A percentile compares a stretch with the other conserved stretches of the same genome.
Evolutionary conservation across 2,113 vertebrate genomes (phyloP).

Genomic region (Orcinus orca): DNA sequence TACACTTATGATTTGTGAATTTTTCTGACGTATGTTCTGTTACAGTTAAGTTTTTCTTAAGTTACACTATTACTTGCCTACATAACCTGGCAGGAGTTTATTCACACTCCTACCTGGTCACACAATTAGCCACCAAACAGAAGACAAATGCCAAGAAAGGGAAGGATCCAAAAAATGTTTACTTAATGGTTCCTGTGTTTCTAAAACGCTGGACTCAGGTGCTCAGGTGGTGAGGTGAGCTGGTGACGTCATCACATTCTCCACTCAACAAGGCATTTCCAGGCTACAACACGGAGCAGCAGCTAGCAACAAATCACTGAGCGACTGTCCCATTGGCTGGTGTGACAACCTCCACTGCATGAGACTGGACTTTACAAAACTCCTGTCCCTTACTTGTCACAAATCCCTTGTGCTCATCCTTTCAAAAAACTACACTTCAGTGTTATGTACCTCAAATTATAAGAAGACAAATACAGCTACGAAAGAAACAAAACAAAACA

Average conservation of each 20-base stretch:
- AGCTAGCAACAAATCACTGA: neutral
- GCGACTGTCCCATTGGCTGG: neutral
- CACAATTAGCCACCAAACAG: neutral
- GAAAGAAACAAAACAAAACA: neutral
- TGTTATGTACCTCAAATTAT: neutral
- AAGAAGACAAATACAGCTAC: neutral
- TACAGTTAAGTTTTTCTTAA: neutral
- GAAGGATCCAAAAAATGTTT: neutral
- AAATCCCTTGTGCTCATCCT: neutral
- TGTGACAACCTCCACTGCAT: neutral
- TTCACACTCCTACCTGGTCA: neutral
- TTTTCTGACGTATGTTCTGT: neutral
- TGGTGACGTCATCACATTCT: accelerated
- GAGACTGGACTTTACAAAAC: neutral
- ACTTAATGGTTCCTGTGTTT: neutral
- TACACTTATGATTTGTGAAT: accelerated
- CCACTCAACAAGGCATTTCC: neutral
- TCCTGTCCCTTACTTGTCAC: neutral
- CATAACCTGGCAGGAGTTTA: accelerated
- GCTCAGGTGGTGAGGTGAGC: neutral
- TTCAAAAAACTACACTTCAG: neutral
- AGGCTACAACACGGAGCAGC: neutral
- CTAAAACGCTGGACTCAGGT: neutral
- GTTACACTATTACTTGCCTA: neutral
- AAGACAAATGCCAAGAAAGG: neutral